Evolutionary conservation across 2,888 invertebrate genomes (phyloP), one percentile per base, ranked within the genome.

Genomic region (Mesorhabditis sp.): DNA sequence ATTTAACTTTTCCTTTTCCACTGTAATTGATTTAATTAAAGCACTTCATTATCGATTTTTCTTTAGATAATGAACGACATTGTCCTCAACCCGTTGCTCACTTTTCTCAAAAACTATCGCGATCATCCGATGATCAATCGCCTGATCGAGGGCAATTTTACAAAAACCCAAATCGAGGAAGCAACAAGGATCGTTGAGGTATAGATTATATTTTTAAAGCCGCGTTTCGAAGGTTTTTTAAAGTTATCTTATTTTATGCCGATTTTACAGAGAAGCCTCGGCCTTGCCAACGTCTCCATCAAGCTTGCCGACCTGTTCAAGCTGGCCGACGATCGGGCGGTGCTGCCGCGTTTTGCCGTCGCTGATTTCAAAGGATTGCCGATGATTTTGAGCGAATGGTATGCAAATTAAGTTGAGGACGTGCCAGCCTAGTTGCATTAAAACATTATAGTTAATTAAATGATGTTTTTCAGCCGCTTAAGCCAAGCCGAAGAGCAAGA

Each of bases 251-350:
- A 28, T 28, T 28, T 28, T 28, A 28, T 28, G 28, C 28, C 28
- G 28, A 28, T 28, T 28, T 28, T 28, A 1, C 28, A 28, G 28
- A 28, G 28, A 2, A 28, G 28, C 28, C 28, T 28, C 28, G 28
- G 28, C 28, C 28, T 28, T 28, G 28, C 28, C 28, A 28, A 28
- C 28, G 28, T 28, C 28, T 50, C 58, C 58, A n/a, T 50, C 58
- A 50, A 50, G n/a, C n/a, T 50, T n/a, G 58, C n/a, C n/a, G 58
- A 50, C n/a, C 58, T 50, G 10, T 50, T 50, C 58, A n/a, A 50
- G 7, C 58, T 50, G 10, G 58, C 58, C 1, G 58, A 50, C 58
- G n/a, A 50, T 50, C 7, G n/a, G n/a, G 58, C 10, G 1, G n/a
- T 50, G 7, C n/a, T 50, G 58, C 58, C 58, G 1, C 7, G 10